Base-by-base conservation (phyloP, 2,113 vertebrate species). In the Paratilapia polleni region DNA sequence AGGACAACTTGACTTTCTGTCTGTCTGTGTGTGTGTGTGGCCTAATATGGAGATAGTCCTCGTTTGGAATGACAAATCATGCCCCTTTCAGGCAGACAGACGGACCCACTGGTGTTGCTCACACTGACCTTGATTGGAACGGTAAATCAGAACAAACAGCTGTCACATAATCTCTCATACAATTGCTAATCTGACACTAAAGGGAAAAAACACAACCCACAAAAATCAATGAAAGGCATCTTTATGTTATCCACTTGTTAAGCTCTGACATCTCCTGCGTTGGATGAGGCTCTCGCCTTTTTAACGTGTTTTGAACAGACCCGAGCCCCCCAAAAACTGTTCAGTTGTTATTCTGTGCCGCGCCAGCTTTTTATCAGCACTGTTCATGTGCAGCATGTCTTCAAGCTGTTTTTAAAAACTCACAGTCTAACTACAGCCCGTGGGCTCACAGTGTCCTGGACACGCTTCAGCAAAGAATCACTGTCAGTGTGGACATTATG, bases 1-100 rank as follows among this genome's bases (percentile, higher is more conserved):
- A 31, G 78, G 83, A 70, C 73, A 60, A 78, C 85, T 78, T 34
- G 87, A 70, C 82, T 75, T 34, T 17, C 52, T 84, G 62, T 81
- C 34, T 49, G 49, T 82, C 52, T 62, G 57, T 58, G 43, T 22
- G 17, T 49, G 83, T 68, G 61, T 64, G 66, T 83, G 49, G 41
- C 74, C 77, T 77, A 62, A 73, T 73, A 66, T 85, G 79, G 36
- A 77, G 60, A 57, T 36, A 24, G 36, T 70, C 77, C 66, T 38
- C 58, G 17, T 28, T 62, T 76, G 61, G 38, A 19, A 76, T 74
- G 75, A 79, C 75, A 80, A 59, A 70, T 76, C 78, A 47, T 7
- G n/a, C 26, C 61, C 4, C n/a, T 64, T 47, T 66, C 26, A 77
- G 56, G 13, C 57, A 62, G 58, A 62, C 58, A n/a, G 43, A n/a